Base-by-base conservation (phyloP, 1,140 invertebrate genomes). In the Papilio polyxenes region DNA sequence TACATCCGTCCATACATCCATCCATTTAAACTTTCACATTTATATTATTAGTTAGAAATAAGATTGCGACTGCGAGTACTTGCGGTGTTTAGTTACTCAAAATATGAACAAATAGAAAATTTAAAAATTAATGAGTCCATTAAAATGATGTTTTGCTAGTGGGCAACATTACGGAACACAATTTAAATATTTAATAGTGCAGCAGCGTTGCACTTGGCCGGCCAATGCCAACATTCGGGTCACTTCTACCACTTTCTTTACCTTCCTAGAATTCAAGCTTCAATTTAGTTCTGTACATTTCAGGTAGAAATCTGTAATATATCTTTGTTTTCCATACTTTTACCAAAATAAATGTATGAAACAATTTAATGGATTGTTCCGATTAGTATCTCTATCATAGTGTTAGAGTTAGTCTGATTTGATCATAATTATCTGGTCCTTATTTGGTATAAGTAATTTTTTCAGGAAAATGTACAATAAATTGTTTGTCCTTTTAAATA, bases 191-290 rank as follows among this genome's bases (percentile, higher is more conserved):
- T 59, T 31, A 31, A 65, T 31, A 65, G 23, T 31, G 23, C 20
- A 31, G 20, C 9, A 11, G 20, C 20, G 20, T 11, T 23, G 62
- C 51, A 9, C 7, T 62, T 23, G 23, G 23, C 62, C 23, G 3
- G 23, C 20, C 62, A 65, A 65, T 31, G 62, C 62, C 2, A 31
- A 13, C 23, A 65, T 65, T 23, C 62, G 23, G 62, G 62, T 65
- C 62, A 65, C 62, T 65, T 9, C 62, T 59, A 20, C 56, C 8
- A 59, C 17, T 65, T 65, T 65, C 62, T 65, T 65, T 65, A 65
- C 23, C 20, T 65, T 31, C 23, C 62, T 31, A 31, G 3, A 65
- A 65, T 65, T 65, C 23, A 65, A 65, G 23, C 9, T 65, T 65
- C 62, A 65, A 65, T 65, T 65, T 65, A 65, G 20, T 31, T 13